These are phyloP conservation scores for Podabrus alpinus DNA, from an alignment of 2,888 invertebrate species.

Conservation along the genomic window DNA sequence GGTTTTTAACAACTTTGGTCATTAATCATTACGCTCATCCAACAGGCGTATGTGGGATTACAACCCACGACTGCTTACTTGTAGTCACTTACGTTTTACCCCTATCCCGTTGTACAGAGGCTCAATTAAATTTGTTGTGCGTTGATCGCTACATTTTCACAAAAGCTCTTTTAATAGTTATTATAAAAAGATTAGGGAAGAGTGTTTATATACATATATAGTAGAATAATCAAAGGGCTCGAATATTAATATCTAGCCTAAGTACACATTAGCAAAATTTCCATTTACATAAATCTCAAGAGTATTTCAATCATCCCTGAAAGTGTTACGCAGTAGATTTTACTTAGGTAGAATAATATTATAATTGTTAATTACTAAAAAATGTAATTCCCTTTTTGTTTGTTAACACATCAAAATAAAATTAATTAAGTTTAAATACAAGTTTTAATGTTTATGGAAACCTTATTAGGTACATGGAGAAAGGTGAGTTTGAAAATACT, in stretches of 20 bases:
- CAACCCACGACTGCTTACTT: not conserved
- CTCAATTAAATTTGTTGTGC: not conserved
- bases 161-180: not conserved
- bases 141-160: not conserved
- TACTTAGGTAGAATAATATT: not conserved
- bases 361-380: not conserved
- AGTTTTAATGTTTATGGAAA: not conserved
- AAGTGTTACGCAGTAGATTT: not conserved
- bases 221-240: not conserved
- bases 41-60: not conserved
- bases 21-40: not conserved
- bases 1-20: not conserved
- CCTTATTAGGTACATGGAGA: not conserved
- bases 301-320: not conserved
- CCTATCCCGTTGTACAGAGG: not conserved
- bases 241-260: not conserved
- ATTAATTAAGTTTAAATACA: not conserved
- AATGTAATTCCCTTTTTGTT: not conserved
- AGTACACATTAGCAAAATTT: not conserved
- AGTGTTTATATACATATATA: not conserved
- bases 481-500: not conserved
- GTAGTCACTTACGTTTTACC: not conserved
- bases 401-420: not conserved
- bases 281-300: not conserved
- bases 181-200: not conserved